phyloP scores from a whole-genome alignment of 2,888 invertebrate species.

The Euplexia lucipara region DNA sequence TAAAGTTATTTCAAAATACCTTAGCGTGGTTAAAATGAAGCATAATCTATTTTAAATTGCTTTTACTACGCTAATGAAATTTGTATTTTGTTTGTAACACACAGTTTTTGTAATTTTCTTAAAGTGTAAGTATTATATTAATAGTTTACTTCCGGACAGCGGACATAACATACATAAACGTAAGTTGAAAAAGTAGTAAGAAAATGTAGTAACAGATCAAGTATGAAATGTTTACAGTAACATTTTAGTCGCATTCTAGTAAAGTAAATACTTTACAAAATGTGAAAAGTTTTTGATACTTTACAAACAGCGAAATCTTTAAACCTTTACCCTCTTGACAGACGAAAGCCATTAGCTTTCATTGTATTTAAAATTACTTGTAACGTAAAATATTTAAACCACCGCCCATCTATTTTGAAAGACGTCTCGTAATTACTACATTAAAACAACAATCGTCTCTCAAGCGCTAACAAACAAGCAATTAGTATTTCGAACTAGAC shows the following conservation, averaged over 20 bases:
- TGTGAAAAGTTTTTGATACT: background rate
- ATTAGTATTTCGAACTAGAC: constrained; percentile 58
- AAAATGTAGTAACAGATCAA: background rate
- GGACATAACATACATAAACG: background rate
- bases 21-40: background rate
- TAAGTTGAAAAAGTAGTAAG: background rate
- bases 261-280: constrained; percentile 6
- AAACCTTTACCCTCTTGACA: constrained; percentile 10
- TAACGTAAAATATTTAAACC: constrained; percentile 24
- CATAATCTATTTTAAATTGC: too few species aligned
- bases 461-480: constrained; percentile 45
- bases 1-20: background rate
- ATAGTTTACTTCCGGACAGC: background rate
- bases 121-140: background rate
- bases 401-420: constrained; percentile 30
- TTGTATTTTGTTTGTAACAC: constrained; percentile 2
- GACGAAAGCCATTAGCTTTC: constrained; percentile 36
- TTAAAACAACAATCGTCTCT: constrained; percentile 41
- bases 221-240: constrained; percentile 1
- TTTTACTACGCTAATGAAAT: background rate
- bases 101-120: constrained; percentile 1
- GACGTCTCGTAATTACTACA: constrained; percentile 47
- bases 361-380: constrained; percentile 23
- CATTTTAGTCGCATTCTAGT: background rate
- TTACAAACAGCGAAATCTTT: constrained; percentile 8